These are phyloP conservation scores for Brachyptera risi DNA, from an alignment of 2,888 invertebrate genomes.

Conservation along the genomic window DNA sequence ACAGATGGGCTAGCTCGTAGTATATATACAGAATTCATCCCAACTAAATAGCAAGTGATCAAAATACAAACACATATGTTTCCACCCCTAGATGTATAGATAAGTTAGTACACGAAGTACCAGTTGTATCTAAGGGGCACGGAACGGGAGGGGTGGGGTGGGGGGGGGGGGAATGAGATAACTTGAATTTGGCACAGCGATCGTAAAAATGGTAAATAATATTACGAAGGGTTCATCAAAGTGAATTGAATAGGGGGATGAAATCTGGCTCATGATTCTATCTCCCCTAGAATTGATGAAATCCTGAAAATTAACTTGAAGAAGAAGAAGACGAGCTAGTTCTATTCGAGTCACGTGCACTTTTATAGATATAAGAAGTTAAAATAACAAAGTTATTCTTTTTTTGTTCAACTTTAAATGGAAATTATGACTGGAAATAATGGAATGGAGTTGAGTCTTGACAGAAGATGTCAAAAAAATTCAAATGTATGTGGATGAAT, in stretches of 20 bases:
- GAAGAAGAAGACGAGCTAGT: not conserved
- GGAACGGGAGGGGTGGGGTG: no score
- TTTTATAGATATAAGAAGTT: constrained; percentile 12
- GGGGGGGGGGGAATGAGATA: no score
- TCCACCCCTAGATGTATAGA: constrained; percentile 17
- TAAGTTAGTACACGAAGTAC: not conserved
- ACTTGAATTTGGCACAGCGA: constrained; percentile 18
- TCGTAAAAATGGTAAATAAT: constrained; percentile 31
- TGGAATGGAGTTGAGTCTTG: not conserved
- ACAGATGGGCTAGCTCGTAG: constrained; percentile 2
- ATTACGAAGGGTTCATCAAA: constrained; percentile 29
- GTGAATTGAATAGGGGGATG: constrained; percentile 15
- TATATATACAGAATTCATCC: not conserved
- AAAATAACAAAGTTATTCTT: constrained; percentile 5
- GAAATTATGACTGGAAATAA: constrained; percentile 2
- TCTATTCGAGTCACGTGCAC: constrained; percentile 11
- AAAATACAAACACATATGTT: constrained; percentile 19
- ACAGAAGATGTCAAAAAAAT: no score
- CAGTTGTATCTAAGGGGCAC: constrained; percentile 8
- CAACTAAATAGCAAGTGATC: constrained; percentile 16
- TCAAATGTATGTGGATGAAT: no score
- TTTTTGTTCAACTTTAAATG: not conserved
- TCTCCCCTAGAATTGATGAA: constrained; percentile 10
- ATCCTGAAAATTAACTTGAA: constrained; percentile 20
- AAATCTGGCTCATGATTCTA: constrained; percentile 13